A percentile compares a stretch with the other conserved stretches of the same genome.
These are phyloP conservation scores for Pandemis heparana DNA, from an alignment of 2,888 invertebrate species.

Conservation along the genomic window DNA sequence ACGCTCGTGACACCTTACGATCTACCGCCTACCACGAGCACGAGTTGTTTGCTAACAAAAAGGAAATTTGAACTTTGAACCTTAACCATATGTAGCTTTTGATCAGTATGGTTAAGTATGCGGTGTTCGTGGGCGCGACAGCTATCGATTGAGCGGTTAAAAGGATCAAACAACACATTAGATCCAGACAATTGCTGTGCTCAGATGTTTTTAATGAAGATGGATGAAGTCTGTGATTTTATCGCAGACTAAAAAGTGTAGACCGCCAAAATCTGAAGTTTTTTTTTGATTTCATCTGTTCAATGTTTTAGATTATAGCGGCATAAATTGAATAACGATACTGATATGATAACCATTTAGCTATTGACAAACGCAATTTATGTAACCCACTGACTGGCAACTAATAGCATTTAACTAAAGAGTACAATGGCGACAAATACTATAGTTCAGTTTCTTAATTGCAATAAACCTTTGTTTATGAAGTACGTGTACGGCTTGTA, in stretches of 20 bases:
- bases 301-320: background rate
- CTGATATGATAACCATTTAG: background rate
- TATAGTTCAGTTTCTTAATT: too few relatives aligned
- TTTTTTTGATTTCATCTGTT: background rate
- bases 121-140: too few relatives aligned
- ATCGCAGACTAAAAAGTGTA: too few relatives aligned
- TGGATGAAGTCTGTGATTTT: background rate
- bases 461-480: too few relatives aligned
- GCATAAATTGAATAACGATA: background rate
- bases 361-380: background rate
- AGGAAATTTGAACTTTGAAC: too few relatives aligned
- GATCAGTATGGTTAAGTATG: too few relatives aligned
- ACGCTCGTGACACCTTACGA: too few relatives aligned
- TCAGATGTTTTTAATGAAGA: background rate
- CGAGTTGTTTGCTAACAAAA: too few relatives aligned
- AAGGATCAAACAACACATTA: too few relatives aligned
- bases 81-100: too few relatives aligned
- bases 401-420: background rate
- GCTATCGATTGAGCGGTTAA: too few relatives aligned
- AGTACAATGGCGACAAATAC: background rate
- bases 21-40: too few relatives aligned
- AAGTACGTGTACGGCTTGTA: background rate
- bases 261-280: background rate
- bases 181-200: background rate
- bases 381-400: background rate